Percentiles rank a stretch among this genome's conserved stretches.
Conservation (phyloP, 1,140 invertebrate species). For the Drosophila willistoni region DNA sequence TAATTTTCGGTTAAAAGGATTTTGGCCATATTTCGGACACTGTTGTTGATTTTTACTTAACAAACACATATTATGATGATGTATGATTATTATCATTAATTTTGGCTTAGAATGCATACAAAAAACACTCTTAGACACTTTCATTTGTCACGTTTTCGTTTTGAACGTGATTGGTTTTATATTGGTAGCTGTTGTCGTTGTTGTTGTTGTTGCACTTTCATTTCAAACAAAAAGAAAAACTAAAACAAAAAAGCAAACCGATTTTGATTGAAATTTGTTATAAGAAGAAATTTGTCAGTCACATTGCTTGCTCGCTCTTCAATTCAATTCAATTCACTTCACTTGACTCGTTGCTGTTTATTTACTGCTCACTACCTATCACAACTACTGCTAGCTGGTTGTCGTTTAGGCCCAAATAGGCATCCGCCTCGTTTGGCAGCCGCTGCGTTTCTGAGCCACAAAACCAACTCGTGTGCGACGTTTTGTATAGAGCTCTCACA, state of each 20-base stretch:
- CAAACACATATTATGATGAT: no score
- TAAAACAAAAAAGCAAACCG: slow-evolving; percentile 33
- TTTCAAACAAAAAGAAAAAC: slow-evolving; percentile 41
- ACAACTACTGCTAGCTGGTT: slow-evolving; percentile 22
- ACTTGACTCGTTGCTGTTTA: slow-evolving; percentile 16
- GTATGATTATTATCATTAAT: neutral
- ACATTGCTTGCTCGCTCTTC: neutral
- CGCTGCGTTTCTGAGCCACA: slow-evolving; percentile 79
- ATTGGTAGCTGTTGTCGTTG: slow-evolving; percentile 15
- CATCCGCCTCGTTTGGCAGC: slow-evolving; percentile 78
- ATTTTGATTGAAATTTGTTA: slow-evolving; percentile 33
- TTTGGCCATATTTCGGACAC: no score
- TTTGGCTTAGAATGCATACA: slow-evolving; percentile 15
- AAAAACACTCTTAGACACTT: slow-evolving; percentile 13
- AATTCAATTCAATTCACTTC: neutral
- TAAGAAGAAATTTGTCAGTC: neutral
- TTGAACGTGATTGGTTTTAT: slow-evolving; percentile 21
- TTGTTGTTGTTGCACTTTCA: slow-evolving; percentile 65
- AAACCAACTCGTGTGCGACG: slow-evolving; percentile 71
- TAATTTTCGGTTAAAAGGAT: no score
- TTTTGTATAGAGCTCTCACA: slow-evolving; percentile 54
- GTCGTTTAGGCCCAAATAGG: slow-evolving; percentile 45
- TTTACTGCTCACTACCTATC: slow-evolving; percentile 2
- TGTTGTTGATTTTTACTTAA: slow-evolving; percentile 24
- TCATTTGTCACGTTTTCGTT: slow-evolving; percentile 42